Conservation (phyloP, 2,797 vertebrate species). For the Xerus rutilus region DNA sequence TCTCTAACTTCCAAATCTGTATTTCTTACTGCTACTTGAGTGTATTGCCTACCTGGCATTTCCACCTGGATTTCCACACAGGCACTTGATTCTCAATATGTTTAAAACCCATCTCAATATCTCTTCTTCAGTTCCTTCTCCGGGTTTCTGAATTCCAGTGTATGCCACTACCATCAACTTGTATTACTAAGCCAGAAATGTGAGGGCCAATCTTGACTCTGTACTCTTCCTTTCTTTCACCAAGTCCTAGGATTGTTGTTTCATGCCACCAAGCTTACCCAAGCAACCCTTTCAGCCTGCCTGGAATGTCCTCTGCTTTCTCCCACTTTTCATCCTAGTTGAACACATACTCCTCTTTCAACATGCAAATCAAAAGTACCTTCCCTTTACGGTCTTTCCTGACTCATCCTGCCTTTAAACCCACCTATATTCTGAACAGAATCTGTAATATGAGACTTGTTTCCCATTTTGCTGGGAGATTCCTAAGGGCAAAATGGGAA, state of each 20-base stretch:
- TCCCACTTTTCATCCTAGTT: slow-evolving; percentile 28
- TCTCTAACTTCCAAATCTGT: background rate
- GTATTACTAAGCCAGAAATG: slow-evolving; percentile 34
- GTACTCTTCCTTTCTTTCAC: background rate
- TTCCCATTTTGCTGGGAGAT: background rate
- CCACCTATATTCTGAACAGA: background rate
- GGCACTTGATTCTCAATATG: background rate
- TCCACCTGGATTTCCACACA: slow-evolving; percentile 38
- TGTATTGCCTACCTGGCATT: background rate
- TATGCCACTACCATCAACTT: background rate
- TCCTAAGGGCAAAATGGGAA: background rate
- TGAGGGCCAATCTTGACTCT: background rate
- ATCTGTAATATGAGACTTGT: background rate
- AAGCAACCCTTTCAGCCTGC: slow-evolving; percentile 19
- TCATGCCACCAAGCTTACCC: background rate
- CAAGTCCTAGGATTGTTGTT: background rate
- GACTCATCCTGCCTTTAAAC: background rate
- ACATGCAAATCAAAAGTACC: slow-evolving; percentile 30
- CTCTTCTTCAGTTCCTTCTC: slow-evolving; percentile 21
- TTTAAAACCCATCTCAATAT: slow-evolving; percentile 56
- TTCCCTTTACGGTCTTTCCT: slow-evolving; percentile 33
- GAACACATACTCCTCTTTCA: slow-evolving; percentile 20
- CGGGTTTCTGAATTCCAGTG: background rate
- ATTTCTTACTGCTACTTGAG: slow-evolving; percentile 30
- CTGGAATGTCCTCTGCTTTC: slow-evolving; percentile 21